Evolutionary conservation across 2,888 invertebrate species (phyloP).

Genomic region (Platycheirus rosarum): DNA sequence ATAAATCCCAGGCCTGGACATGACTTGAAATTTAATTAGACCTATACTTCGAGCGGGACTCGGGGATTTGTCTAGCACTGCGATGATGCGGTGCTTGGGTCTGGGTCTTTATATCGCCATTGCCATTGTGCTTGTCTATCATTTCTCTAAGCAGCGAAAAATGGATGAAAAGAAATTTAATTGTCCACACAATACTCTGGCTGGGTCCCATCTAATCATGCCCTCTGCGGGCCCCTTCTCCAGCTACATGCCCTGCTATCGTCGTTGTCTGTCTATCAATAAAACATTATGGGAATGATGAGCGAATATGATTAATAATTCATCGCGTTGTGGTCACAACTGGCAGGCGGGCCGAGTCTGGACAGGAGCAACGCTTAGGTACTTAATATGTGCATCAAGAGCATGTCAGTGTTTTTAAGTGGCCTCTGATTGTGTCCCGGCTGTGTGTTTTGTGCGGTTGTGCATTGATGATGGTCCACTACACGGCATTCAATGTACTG

Average conservation of each 20-base stretch:
- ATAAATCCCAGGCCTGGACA: conserved; percentile 68
- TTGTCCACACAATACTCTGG: conserved; percentile 51
- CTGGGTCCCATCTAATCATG: conserved; percentile 55
- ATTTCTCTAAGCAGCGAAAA: conserved; percentile 51
- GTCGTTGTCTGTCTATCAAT: conserved; percentile 73
- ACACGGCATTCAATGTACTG: background rate
- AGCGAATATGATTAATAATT: conserved; percentile 74
- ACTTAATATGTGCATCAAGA: conserved; percentile 74
- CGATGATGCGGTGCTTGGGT: background rate
- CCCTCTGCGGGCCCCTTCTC: conserved; percentile 12
- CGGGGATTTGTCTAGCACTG: conserved; percentile 39
- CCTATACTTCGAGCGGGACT: conserved; percentile 33
- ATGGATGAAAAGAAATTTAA: conserved; percentile 69
- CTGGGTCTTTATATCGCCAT: conserved; percentile 45
- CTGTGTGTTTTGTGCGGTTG: too few species aligned
- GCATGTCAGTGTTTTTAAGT: conserved; percentile 73
- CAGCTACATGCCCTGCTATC: background rate
- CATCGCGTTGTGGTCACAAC: conserved; percentile 65
- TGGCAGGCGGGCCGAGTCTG: conserved; percentile 52
- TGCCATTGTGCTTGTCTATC: conserved; percentile 62
- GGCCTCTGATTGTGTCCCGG: conserved; percentile 70
- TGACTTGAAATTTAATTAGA: conserved; percentile 74
- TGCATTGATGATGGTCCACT: conserved; percentile 30
- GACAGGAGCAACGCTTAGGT: conserved; percentile 65
- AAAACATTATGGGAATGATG: conserved; percentile 77